Evolutionary conservation across 2,113 vertebrate species (phyloP).

Genomic region (Epinephelus fuscoguttatus): DNA sequence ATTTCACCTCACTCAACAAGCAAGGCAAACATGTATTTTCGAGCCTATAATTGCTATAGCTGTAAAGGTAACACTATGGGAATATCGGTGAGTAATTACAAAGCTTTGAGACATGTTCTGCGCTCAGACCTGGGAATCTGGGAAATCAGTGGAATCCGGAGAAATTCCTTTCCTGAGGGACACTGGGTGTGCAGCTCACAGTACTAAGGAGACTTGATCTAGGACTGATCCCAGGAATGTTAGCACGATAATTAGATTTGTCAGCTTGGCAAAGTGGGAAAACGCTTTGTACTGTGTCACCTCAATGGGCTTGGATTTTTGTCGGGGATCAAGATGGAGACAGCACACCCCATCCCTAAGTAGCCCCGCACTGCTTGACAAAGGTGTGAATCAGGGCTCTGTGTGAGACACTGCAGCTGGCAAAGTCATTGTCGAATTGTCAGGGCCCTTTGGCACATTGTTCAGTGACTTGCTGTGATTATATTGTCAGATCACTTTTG

Average conservation of each 20-base stretch:
- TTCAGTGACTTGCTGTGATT: conserved; percentile 59
- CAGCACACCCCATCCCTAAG: conserved; percentile 54
- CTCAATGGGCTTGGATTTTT: conserved; percentile 72
- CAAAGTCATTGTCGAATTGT: conserved; percentile 77
- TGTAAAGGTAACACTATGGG: conserved; percentile 32
- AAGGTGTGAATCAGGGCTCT: conserved; percentile 68
- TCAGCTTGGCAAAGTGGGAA: conserved; percentile 76
- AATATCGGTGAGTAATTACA: conserved; percentile 45
- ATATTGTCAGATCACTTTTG: conserved; percentile 46
- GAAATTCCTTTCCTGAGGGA: conserved; percentile 61
- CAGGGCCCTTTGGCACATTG: conserved; percentile 70
- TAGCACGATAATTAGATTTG: conserved; percentile 74
- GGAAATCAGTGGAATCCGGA: conserved; percentile 50
- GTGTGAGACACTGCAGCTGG: conserved; percentile 55
- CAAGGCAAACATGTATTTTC: conserved; percentile 29
- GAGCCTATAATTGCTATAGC: conserved; percentile 6
- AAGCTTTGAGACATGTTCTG: conserved; percentile 52
- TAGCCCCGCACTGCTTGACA: conserved; percentile 52
- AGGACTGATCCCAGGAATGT: conserved; percentile 73
- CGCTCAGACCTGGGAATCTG: conserved; percentile 59
- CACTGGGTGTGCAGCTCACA: conserved; percentile 50
- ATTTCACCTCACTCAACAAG: conserved; percentile 43
- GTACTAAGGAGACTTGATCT: conserved; percentile 76
- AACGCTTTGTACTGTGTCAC: conserved; percentile 79
- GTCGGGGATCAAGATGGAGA: conserved; percentile 75